Base-by-base conservation (phyloP, 2,113 vertebrate species). In the Pipra filicauda region DNA sequence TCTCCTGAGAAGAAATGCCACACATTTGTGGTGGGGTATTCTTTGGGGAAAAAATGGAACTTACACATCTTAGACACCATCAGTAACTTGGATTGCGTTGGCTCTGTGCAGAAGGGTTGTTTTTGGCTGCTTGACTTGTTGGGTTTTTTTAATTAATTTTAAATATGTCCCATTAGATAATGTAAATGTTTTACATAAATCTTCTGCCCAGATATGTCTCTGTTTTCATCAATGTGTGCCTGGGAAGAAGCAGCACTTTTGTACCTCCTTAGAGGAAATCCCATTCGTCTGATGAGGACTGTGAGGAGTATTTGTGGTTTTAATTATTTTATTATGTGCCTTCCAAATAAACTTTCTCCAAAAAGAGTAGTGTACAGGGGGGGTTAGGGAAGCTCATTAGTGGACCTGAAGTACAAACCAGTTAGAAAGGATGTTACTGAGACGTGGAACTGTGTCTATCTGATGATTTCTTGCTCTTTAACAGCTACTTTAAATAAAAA, bases 151-250 rank as follows among this genome's bases (percentile, higher is more conserved):
- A 21, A 51, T 65, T 30, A 6, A 26, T 88, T 75, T 65, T 27
- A 88, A 43, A 23, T 80, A 17, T 15, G 12, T 16, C 1, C 0
- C 2, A 0, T 78, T 70, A 71, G 35, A 24, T 66, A 7, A 18
- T 76, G 24, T 41, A 66, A n/a, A 15, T 52, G 26, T 39, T 73
- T n/a, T 59, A 8, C 54, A 35, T 69, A n/a, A 69, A 44, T 57
- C 21, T 85, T 67, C 48, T 84, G n/a, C 33, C 62, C 17, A 52
- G 9, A 26, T 55, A 15, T 5, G 13, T n/a, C 57, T 84, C 1
- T 26, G 20, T 48, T 84, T 74, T 81, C 10, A 44, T 39, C 18
- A 16, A 5, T 35, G 7, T 51, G 12, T 48, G 22, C 35, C 67
- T 72, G 48, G 23, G 27, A 55, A 82, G 22, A 72, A 87, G 58